Evolutionary conservation across 2,113 vertebrate species (phyloP), one percentile per base, ranked within the genome.

Genomic region (Cyprinus carpio): DNA sequence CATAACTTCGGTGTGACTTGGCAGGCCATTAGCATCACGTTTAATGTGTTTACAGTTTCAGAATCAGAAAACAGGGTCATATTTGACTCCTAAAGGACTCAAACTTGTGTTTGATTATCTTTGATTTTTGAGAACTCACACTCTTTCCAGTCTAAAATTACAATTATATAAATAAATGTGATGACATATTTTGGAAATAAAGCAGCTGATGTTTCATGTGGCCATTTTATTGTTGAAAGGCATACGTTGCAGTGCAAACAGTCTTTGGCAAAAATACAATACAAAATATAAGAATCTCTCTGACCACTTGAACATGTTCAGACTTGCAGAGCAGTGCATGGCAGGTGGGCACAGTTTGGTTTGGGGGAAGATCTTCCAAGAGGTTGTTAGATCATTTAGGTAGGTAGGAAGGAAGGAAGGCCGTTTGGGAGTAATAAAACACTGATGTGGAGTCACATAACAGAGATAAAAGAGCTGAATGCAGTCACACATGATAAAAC

Each of bases 211-310:
- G 87, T 87, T 89, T 91, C 88, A 91, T 90, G 91, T 81, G 93
- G 92, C 91, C 92, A 87, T 88, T 92, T 91, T 92, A 92, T 90
- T 93, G 90, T 92, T 81, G 87, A 94, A 90, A 95, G 91, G 92
- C 92, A 92, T 93, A 94, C 90, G 93, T 93, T 92, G 93, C 94
- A 95, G 94, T 95, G 95, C 95, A 95, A 95, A 94, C 92, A 92
- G 90, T 95, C 92, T 95, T 95, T 95, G 94, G 95, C 92, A 93
- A 93, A 94, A 91, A 78, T 92, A 95, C 92, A 95, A 94, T 90
- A 94, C 90, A 90, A 92, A 86, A 91, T 91, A 92, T 93, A 91
- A 87, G 91, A 89, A 91, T 92, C 86, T 89, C 79, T 86, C 76
- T 89, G 91, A 93, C 84, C 91, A 77, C 81, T 90, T 87, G 90